A percentile compares a stretch with the other conserved stretches of the same genome.
Conservation (phyloP, 2,113 vertebrate species). For the Xerus inauris region DNA sequence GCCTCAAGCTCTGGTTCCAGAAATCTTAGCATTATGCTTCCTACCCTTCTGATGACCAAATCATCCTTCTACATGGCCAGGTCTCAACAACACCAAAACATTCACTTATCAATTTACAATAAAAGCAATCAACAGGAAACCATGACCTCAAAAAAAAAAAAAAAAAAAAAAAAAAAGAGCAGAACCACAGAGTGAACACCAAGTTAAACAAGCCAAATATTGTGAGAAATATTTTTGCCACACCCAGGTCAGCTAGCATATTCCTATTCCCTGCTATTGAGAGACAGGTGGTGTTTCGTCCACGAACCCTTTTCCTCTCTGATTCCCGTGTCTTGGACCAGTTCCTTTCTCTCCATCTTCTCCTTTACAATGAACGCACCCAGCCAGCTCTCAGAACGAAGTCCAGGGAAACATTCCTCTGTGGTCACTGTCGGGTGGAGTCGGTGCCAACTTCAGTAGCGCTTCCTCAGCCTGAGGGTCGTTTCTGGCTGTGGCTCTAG, state of each 20-base stretch:
- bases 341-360: background rate
- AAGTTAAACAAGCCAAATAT: background rate
- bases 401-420: background rate
- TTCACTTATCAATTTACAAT: background rate
- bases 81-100: background rate
- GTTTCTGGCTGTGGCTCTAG: background rate
- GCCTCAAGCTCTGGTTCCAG: background rate
- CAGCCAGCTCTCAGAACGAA: background rate
- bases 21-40: too few species aligned
- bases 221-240: background rate
- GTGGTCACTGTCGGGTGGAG: background rate
- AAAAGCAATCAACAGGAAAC: background rate
- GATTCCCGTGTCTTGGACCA: background rate
- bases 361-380: accelerated
- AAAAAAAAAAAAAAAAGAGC: background rate
- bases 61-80: background rate
- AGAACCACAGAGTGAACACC: background rate
- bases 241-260: background rate
- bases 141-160: background rate
- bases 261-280: background rate
- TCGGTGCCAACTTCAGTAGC: background rate
- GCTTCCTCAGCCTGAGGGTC: background rate
- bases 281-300: background rate
- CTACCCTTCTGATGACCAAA: background rate
- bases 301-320: background rate